Evolutionary conservation across 2,113 vertebrate genomes (phyloP).

Genomic region (Morone chrysops): DNA sequence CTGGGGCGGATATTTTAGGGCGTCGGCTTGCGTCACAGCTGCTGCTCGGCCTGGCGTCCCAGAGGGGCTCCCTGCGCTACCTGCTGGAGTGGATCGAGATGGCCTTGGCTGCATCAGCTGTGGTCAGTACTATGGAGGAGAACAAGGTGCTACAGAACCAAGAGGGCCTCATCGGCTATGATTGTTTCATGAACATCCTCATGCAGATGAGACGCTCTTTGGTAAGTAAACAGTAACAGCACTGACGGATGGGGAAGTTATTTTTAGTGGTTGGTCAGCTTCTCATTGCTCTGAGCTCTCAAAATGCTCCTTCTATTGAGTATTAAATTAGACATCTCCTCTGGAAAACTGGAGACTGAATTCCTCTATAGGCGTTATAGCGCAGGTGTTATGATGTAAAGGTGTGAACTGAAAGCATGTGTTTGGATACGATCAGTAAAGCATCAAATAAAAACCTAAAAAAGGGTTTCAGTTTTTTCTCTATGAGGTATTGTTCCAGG

Average conservation of each 20-base stretch:
- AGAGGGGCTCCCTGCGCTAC: slow-evolving; percentile 93
- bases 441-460: background rate
- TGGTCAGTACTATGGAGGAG: slow-evolving; percentile 92
- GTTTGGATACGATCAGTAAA: background rate
- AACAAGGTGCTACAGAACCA: slow-evolving; percentile 84
- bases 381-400: background rate
- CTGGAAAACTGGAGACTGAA: background rate
- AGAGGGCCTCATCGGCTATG: slow-evolving; percentile 95
- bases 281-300: background rate
- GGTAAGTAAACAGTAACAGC: slow-evolving; percentile 81
- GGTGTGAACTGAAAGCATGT: background rate
- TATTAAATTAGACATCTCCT: background rate
- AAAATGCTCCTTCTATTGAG: background rate
- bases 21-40: slow-evolving; percentile 94
- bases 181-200: slow-evolving; percentile 97
- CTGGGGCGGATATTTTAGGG: slow-evolving; percentile 94
- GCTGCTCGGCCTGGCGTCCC: slow-evolving; percentile 94
- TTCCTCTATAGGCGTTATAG: too few species aligned
- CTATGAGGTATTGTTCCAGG: too few species aligned
- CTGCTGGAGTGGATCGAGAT: slow-evolving; percentile 96
- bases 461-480: too few species aligned
- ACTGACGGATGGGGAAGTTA: background rate
- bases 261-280: background rate
- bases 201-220: slow-evolving; percentile 98
- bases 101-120: slow-evolving; percentile 92